Evolutionary conservation across 2,797 vertebrate species (phyloP).

Genomic region (Philypnodon macrostomus): DNA sequence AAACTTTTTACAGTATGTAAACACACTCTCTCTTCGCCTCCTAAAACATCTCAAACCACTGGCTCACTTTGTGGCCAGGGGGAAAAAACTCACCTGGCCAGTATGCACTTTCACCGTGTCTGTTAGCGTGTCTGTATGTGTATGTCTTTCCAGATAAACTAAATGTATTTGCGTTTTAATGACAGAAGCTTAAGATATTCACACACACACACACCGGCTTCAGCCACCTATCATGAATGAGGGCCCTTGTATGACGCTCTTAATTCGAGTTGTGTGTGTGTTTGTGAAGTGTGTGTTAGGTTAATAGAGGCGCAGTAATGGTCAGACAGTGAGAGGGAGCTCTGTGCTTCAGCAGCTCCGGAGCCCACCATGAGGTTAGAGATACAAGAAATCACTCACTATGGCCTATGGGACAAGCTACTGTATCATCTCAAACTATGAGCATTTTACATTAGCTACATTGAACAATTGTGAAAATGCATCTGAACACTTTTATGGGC

Average conservation of each 20-base stretch:
- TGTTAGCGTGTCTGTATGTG: constrained; percentile 53
- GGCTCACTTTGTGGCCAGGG: constrained; percentile 60
- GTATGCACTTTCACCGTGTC: constrained; percentile 38
- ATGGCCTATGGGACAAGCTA: constrained; percentile 9
- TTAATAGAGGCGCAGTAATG: constrained; percentile 61
- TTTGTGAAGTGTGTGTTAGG: constrained; percentile 25
- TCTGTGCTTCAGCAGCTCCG: constrained; percentile 50
- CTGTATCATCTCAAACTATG: too few species aligned
- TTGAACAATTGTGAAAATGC: not conserved
- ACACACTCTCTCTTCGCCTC: constrained; percentile 57
- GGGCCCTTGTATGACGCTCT: constrained; percentile 54
- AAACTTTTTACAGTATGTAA: constrained; percentile 63
- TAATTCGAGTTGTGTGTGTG: constrained; percentile 20
- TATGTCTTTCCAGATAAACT: constrained; percentile 75
- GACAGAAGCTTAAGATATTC: constrained; percentile 77
- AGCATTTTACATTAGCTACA: too few species aligned
- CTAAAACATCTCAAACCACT: constrained; percentile 56
- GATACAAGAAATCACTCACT: constrained; percentile 39
- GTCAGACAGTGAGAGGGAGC: constrained; percentile 40
- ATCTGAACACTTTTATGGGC: too few species aligned
- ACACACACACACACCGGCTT: constrained; percentile 49
- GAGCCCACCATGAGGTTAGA: constrained; percentile 52
- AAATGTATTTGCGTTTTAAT: constrained; percentile 78
- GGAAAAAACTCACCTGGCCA: constrained; percentile 41
- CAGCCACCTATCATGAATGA: constrained; percentile 71